A percentile compares a stretch with the other conserved stretches of the same genome.
Evolutionary conservation across 2,888 invertebrate genomes (phyloP).

Genomic region (Thera britannica): DNA sequence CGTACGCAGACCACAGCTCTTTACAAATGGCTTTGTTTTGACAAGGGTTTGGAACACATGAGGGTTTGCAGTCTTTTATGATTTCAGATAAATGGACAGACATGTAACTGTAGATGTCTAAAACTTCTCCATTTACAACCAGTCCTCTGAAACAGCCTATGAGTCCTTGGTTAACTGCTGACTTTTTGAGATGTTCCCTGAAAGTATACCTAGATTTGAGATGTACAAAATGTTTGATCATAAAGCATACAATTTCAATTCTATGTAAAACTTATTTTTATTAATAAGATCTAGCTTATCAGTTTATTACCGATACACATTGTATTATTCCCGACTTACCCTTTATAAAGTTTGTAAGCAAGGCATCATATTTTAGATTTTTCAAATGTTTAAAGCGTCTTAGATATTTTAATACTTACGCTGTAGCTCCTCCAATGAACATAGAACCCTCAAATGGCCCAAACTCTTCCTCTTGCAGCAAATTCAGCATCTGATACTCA

Average conservation of each 20-base stretch:
- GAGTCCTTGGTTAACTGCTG: slow-evolving; percentile 93
- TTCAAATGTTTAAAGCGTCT: too few relatives aligned
- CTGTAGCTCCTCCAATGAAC: slow-evolving; percentile 96
- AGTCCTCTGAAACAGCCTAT: slow-evolving; percentile 97
- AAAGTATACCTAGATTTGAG: slow-evolving; percentile 37
- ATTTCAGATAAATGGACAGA: slow-evolving; percentile 96
- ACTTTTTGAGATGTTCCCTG: slow-evolving; percentile 92
- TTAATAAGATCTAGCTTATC: neutral
- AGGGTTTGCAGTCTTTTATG: slow-evolving; percentile 96
- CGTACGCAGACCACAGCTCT: slow-evolving; percentile 96
- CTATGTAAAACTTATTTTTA: neutral
- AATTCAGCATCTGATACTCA: slow-evolving; percentile 94
- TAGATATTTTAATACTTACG: neutral
- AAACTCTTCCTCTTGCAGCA: slow-evolving; percentile 93
- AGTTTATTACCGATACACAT: neutral
- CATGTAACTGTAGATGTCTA: slow-evolving; percentile 97
- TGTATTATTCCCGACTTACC: too few relatives aligned
- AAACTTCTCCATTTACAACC: slow-evolving; percentile 95
- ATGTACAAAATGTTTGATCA: neutral
- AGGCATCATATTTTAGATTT: too few relatives aligned
- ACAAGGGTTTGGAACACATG: slow-evolving; percentile 97
- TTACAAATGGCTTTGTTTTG: slow-evolving; percentile 95
- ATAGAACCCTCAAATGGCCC: slow-evolving; percentile 97
- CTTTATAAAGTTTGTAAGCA: too few relatives aligned
- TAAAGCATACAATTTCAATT: too few relatives aligned